Evolutionary conservation across 2,113 vertebrate genomes (phyloP), one percentile per base, ranked within the genome.

Genomic region (Sturnus vulgaris): DNA sequence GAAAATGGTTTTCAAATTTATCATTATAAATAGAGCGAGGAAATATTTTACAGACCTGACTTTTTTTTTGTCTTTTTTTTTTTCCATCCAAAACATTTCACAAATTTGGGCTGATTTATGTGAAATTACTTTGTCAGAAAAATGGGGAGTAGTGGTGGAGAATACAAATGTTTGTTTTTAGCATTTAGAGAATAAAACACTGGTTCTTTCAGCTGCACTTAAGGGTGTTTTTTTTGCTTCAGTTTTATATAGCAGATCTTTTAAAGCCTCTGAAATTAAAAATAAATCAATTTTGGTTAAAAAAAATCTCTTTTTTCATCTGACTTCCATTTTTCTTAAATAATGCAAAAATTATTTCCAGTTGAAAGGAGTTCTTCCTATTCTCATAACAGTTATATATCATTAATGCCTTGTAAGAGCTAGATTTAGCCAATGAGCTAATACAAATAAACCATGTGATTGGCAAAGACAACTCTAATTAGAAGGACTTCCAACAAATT

Each of bases 401-500:
- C 82, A 92, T 95, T 94, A 94, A 95, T 88, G 72, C 52, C 53
- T 86, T 70, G 23, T 64, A 92, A 70, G 47, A 88, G 68, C 71
- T 90, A 52, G 88, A 90, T 94, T 94, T 91, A 90, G 60, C 96
- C 95, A 96, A 93, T 92, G 82, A 94, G 71, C 79, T 88, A 94
- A 93, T 70, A 94, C 93, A 93, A 95, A 92, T 56, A 93, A 92
- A 86, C 78, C 85, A 75, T 59, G 88, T 94, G 94, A 95, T 91
- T 90, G 82, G 79, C 82, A 96, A 95, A 96, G 88, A 91, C 88
- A 93, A 91, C 64, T 94, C 76, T 91, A 97, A 96, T 97, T 93
- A 97, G 93, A 93, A 93, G 88, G 87, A 81, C 78, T 92, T 95
- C 89, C 86, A 96, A 93, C 78, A 95, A 95, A 93, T 93, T 96